Base-by-base conservation (phyloP, 2,888 invertebrate species). In the Dendrolimus pini region DNA sequence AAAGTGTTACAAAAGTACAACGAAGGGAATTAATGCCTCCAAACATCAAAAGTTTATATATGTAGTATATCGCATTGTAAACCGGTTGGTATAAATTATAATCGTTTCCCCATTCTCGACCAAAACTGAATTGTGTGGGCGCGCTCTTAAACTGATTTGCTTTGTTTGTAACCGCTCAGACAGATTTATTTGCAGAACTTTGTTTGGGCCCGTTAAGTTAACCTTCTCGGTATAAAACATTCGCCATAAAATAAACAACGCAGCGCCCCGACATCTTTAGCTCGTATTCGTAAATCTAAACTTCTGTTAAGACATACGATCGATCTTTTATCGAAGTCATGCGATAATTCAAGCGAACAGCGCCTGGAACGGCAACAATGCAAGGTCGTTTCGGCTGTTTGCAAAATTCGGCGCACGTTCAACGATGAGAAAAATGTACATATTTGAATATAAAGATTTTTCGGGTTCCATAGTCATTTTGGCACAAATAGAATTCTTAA, bases 371-470 rank as follows among this genome's bases (percentile, higher is more conserved):
- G 65, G 65, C 62, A 77, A 82, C 79, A 82, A 82, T 77, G 82
- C 81, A 82, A 82, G 82, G 82, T 77, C 81, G 75, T 71, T 71
- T 69, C 71, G 71, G 66, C 72, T 71, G 71, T 69, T 70, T 69
- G 71, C 63, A 62, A 68, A 75, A 72, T 78, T 75, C 69, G 64
- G 70, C 65, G 68, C 62, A 56, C 65, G 65, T 63, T 64, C 65
- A 60, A 69, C 59, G 59, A 61, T 55, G 61, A 65, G 62, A 67
- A 64, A 66, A 63, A 64, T 64, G 58, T 54, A 56, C 57, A 63
- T 64, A 63, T 63, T 62, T 58, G 53, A 60, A 63, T 14, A 18
- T 62, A 61, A 61, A 65, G 65, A 67, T 68, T 53, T 41, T 30
- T 30, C 30, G 30, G 30, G 30, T 30, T 30, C 6, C 6, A 30